phyloP scores from a whole-genome alignment of 1,140 invertebrate genomes.

The Meteorus sp. region DNA sequence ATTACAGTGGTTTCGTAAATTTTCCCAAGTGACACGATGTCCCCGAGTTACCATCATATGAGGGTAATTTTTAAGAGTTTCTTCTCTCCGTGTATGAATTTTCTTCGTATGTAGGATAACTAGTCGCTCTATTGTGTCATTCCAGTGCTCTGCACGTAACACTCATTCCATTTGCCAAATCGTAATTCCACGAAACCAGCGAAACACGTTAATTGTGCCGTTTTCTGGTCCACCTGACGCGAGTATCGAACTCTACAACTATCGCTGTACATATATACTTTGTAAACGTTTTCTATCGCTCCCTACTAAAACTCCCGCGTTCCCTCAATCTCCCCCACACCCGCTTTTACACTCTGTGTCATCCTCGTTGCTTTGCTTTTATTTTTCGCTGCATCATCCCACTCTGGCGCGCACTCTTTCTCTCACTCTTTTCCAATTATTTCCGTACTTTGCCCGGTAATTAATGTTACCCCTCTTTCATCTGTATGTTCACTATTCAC shows the following conservation, averaged over 20 bases:
- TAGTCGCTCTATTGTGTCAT: background rate
- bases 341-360: no score
- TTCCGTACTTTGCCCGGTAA: constrained; percentile 24
- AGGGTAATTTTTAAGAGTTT: no score
- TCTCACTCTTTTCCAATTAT: constrained; percentile 26
- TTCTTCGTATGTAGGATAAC: no score
- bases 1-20: no score
- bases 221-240: constrained; percentile 25
- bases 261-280: no score
- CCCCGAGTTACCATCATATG: no score
- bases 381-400: constrained; percentile 1
- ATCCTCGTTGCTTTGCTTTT: background rate
- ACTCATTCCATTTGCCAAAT: constrained; percentile 15
- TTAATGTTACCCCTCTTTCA: constrained; percentile 5
- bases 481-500: background rate
- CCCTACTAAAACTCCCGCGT: background rate
- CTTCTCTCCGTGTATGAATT: no score
- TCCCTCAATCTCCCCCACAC: no score
- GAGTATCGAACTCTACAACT: constrained; percentile 24
- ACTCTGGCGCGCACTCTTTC: background rate
- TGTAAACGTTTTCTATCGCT: constrained; percentile 4
- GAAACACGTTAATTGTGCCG: constrained; percentile 31
- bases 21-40: no score
- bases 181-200: constrained; percentile 27
- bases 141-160: background rate